Percentiles rank a stretch among this genome's conserved stretches.
These are phyloP conservation scores for Cataglyphis livida DNA, from an alignment of 2,888 invertebrate species.

Conservation along the genomic window DNA sequence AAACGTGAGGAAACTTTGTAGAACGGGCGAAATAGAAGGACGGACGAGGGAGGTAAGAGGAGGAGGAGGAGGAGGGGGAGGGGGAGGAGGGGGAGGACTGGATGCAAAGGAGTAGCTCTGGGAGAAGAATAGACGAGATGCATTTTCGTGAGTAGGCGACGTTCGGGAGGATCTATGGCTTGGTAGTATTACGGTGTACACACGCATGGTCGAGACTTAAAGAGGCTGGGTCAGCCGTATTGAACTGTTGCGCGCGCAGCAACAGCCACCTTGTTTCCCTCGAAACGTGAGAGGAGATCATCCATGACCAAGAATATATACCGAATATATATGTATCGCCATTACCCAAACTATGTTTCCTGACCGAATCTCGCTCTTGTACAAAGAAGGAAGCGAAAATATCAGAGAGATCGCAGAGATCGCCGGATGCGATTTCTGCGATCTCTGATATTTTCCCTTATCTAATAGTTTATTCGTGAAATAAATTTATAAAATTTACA, in stretches of 20 bases:
- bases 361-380: not conserved
- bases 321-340: conserved; percentile 4
- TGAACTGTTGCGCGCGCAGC: conserved; percentile 82
- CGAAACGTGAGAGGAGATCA: conserved; percentile 56
- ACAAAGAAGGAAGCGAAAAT: not conserved
- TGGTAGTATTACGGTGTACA: conserved; percentile 27
- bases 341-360: conserved; percentile 3
- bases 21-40: conserved; percentile 37
- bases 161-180: conserved; percentile 16
- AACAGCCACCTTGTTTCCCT: conserved; percentile 62
- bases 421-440: not conserved
- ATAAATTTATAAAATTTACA: not conserved
- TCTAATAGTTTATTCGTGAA: not conserved
- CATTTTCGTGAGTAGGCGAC: conserved; percentile 74
- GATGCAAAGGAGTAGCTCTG: conserved; percentile 55
- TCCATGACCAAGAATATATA: conserved; percentile 62
- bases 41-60: not conserved
- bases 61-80: not conserved
- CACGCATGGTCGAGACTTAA: conserved; percentile 61
- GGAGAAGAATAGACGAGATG: conserved; percentile 77
- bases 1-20: conserved; percentile 69
- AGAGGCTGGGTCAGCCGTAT: conserved; percentile 75
- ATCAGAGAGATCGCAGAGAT: not conserved
- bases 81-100: not conserved
- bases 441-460: no score